phyloP scores from a whole-genome alignment of 1,140 invertebrate species.

The Leptinotarsa defecta region DNA sequence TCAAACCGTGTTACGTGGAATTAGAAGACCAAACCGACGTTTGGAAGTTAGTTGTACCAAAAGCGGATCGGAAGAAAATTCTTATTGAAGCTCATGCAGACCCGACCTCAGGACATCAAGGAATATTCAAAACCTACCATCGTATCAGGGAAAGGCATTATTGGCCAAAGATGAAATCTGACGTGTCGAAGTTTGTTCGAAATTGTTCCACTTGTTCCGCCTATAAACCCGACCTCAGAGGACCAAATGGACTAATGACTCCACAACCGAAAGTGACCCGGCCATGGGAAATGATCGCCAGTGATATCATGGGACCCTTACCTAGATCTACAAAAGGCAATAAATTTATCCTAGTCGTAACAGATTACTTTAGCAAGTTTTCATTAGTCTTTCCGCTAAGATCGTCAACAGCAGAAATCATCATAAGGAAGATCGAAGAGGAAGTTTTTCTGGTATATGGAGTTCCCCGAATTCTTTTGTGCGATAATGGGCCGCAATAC shows the following conservation, averaged over 20 bases:
- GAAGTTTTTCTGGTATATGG: slow-evolving; percentile 29
- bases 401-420: slow-evolving; percentile 10
- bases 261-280: slow-evolving; percentile 23
- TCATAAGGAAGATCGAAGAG: slow-evolving; percentile 22
- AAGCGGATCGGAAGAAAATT: slow-evolving; percentile 22
- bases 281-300: slow-evolving; percentile 45
- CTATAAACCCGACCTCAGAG: slow-evolving; percentile 42
- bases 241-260: slow-evolving; percentile 46
- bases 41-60: slow-evolving; percentile 40
- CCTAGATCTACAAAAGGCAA: slow-evolving; percentile 21
- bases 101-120: slow-evolving; percentile 37
- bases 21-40: not conserved
- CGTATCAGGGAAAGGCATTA: slow-evolving; percentile 39
- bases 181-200: slow-evolving; percentile 42
- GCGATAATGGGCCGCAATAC: slow-evolving; percentile 29
- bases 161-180: slow-evolving; percentile 46
- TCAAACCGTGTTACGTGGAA: slow-evolving; percentile 1
- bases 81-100: slow-evolving; percentile 29
- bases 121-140: slow-evolving; percentile 45
- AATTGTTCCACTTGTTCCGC: slow-evolving; percentile 44
- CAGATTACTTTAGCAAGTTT: slow-evolving; percentile 12
- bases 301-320: slow-evolving; percentile 49
- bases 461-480: slow-evolving; percentile 15
- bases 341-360: slow-evolving; percentile 22
- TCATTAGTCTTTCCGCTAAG: slow-evolving; percentile 16